These are phyloP conservation scores for Gambelia wislizenii DNA, from an alignment of 2,797 vertebrate species.

Conservation along the genomic window DNA sequence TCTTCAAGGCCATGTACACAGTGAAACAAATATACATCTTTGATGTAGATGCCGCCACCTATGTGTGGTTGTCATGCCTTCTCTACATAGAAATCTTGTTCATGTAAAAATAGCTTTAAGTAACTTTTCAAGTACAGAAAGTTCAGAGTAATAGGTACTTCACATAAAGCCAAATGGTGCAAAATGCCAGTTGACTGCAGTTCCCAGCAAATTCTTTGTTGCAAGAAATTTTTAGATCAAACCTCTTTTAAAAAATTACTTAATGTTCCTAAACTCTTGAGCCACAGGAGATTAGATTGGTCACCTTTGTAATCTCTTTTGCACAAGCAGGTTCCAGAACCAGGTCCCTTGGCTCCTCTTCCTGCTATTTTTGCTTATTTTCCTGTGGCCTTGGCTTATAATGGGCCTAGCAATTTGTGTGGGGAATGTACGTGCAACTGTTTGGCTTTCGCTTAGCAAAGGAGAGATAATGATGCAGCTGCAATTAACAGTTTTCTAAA, in stretches of 20 bases:
- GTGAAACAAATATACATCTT: background rate
- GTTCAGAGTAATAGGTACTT: background rate
- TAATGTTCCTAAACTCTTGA: background rate
- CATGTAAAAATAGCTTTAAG: background rate
- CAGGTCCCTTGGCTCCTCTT: no score
- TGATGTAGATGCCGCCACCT: background rate
- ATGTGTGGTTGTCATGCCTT: background rate
- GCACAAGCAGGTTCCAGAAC: no score
- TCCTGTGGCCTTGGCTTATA: no score
- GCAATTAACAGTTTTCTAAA: no score
- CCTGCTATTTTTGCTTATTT: no score
- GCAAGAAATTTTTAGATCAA: background rate
- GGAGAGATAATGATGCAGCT: no score
- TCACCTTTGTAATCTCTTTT: no score
- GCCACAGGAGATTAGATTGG: no score
- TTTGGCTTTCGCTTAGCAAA: no score
- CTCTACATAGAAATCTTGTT: background rate
- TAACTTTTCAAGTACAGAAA: background rate
- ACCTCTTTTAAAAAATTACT: background rate
- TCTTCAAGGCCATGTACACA: background rate
- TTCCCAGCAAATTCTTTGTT: background rate
- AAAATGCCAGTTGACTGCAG: background rate
- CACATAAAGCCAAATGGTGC: background rate
- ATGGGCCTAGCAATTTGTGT: no score
- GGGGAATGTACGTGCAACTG: no score